Base-by-base conservation (phyloP, 1,140 invertebrate species). In the Myzus persicae region DNA sequence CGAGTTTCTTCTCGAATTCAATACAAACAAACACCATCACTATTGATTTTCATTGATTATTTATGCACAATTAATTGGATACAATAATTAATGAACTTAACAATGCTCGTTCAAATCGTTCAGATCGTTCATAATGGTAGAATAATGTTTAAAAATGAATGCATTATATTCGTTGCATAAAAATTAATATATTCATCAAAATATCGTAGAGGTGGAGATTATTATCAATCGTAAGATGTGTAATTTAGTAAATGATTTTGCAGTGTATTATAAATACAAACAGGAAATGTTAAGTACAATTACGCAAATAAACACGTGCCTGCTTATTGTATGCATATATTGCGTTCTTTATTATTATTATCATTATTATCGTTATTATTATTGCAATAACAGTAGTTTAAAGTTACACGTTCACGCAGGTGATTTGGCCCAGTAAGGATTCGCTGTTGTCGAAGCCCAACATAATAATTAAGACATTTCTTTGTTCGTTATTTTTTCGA, bases 311-410 rank as follows among this genome's bases (percentile, higher is more conserved):
- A 89, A 54, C 36, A 89, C 48, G 48, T 87, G 2, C 40, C 22
- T 42, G n/a, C 7, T 2, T 22, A 36, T 48, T 85, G 40, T 44
- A 31, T 87, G 36, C 42, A 11, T 44, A 20, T 46, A 87, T 87
- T 44, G 14, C 38, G 11, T n/a, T 46, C 7, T 46, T 85, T 31
- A 31, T 85, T 46, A 85, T 85, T 48, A 24, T 88, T 89, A 89
- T 51, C 6, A 36, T 88, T 88, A 51, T 88, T 89, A 48, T 51
- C 4, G 44, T 36, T 36, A 48, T 51, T 89, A 89, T 90, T 90
- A 42, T 59, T 90, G 24, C 36, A 31, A 89, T 9, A 42, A 90
- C 42, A 48, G n/a, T 90, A 59, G 76, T 81, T 42, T 91, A 46
- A 42, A 46, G 24, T 82, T 46, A 92, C 20, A 48, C 67, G 82